Evolutionary conservation across 2,888 invertebrate species (phyloP), one percentile per base, ranked within the genome.

Genomic region (Xylota sylvarum): DNA sequence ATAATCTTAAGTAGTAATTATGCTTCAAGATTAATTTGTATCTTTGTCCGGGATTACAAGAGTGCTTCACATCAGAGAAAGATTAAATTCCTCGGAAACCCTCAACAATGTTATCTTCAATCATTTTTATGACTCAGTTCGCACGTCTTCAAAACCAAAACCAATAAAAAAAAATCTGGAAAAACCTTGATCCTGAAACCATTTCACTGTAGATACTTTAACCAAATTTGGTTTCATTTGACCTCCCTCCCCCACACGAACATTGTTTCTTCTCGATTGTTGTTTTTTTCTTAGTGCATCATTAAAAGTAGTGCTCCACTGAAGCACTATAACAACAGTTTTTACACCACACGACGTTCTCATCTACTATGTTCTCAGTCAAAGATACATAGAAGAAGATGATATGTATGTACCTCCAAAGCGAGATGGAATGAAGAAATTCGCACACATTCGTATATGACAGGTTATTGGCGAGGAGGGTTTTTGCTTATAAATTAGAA

Each of bases 1-100:
- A 76, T 77, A 85, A 81, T 72, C 81, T 77, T 81, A 85, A 85
- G 80, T 72, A 85, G 76, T 72, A 85, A 85, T 85, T 85, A 81
- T 60, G 43, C 35, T 62, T 14, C 30, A 14, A 81, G 65, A 85
- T 81, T 81, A 85, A 72, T 85, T 81, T 77, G 76, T 83, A 83
- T 72, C 65, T 83, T 55, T 30, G 19, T 58, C n/a, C 52, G 67
- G 85, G 65, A 85, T 85, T 85, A 85, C 85, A 85, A 52, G 69
- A 73, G 81, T 80, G 35, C 79, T 65, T 52, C 58, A 80, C 64
- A 58, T 74, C 19, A 40, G 19, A 17, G 32, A 48, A 73, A 62
- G 27, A 82, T 50, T 48, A 69, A 35, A 50, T 67, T 78, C 69
- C 23, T 46, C 69, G 30, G 6, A 80, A 32, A 43, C 60, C 64